Conservation (phyloP, 2,113 vertebrate species). For the Neodontobutis hainanensis region DNA sequence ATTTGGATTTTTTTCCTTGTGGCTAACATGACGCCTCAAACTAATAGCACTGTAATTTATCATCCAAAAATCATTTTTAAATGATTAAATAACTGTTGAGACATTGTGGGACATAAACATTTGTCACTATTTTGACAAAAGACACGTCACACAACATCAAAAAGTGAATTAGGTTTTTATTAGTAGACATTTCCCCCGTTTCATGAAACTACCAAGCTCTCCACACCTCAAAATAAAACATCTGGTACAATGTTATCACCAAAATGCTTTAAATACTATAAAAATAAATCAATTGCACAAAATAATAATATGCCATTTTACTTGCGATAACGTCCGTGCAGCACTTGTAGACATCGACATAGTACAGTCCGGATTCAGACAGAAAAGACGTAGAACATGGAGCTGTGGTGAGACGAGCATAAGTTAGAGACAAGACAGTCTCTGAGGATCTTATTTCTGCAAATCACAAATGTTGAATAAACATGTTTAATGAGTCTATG, state of each 20-base stretch:
- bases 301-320: conserved; percentile 59
- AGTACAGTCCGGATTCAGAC: background rate
- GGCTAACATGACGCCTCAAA: no score
- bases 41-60: no score
- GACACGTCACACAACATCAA: conserved; percentile 22
- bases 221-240: conserved; percentile 65
- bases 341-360: conserved; percentile 50
- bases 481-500: background rate
- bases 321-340: conserved; percentile 65
- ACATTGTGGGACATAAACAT: no score
- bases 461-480: background rate
- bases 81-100: no score
- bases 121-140: background rate
- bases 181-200: conserved; percentile 67
- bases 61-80: no score
- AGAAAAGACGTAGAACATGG: background rate
- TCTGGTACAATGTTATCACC: conserved; percentile 63
- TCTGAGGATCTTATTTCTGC: background rate
- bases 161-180: conserved; percentile 72
- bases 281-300: conserved; percentile 81
- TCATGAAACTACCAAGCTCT: conserved; percentile 53
- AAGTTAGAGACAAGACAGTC: background rate
- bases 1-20: no score
- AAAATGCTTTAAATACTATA: conserved; percentile 77
- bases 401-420: background rate